phyloP scores from a whole-genome alignment of 2,888 invertebrate species.

The Sarcophaga carnaria region DNA sequence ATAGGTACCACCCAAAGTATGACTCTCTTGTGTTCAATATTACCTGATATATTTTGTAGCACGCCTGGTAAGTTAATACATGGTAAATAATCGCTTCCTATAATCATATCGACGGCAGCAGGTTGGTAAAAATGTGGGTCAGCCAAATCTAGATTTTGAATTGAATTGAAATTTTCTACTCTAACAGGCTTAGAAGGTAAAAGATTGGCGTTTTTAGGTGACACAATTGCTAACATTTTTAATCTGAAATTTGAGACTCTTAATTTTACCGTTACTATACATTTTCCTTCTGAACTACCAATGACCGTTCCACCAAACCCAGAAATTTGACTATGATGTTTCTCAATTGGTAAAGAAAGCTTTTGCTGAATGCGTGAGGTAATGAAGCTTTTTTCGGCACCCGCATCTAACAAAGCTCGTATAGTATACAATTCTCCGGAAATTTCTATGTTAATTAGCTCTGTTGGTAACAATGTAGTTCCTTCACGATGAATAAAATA shows the following conservation, averaged over 20 bases:
- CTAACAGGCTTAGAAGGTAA: conserved; percentile 12
- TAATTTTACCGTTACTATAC: not conserved
- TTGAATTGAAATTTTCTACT: not conserved
- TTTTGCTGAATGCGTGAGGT: not conserved
- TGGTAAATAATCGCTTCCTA: conserved; percentile 31
- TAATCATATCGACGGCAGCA: conserved; percentile 17
- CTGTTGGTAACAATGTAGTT: not conserved
- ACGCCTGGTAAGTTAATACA: conserved; percentile 7
- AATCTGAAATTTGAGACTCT: not conserved
- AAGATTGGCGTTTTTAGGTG: not conserved
- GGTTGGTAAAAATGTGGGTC: conserved; percentile 33
- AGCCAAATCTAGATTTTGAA: not conserved
- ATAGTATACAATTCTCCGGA: conserved; percentile 2
- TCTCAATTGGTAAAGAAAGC: not conserved
- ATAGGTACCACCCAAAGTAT: conserved; percentile 23
- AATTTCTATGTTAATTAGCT: not conserved
- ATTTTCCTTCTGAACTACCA: not conserved
- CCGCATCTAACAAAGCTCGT: conserved; percentile 21
- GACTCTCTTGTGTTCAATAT: conserved; percentile 1
- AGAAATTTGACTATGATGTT: not conserved
- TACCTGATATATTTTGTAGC: not conserved
- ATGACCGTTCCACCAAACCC: not conserved
- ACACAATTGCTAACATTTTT: conserved; percentile 3
- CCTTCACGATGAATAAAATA: no score
- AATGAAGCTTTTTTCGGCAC: conserved; percentile 5